Percentiles rank a stretch among this genome's conserved stretches.
phyloP scores from a whole-genome alignment of 2,797 vertebrate genomes.

The Petrocephalus schoutedeni region DNA sequence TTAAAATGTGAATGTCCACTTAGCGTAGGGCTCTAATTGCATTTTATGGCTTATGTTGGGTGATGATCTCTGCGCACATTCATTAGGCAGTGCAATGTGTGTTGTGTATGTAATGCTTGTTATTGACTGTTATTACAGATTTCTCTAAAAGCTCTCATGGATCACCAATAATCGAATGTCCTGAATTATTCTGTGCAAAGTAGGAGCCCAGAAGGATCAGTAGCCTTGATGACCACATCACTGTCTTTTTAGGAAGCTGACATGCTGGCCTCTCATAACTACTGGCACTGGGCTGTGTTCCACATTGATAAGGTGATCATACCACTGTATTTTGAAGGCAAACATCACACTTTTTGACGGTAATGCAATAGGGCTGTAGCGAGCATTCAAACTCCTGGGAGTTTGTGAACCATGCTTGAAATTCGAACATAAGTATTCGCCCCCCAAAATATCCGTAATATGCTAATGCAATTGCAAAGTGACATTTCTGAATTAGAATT shows the following conservation, averaged over 20 bases:
- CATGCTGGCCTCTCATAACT: constrained; percentile 85
- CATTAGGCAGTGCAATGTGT: too few relatives aligned
- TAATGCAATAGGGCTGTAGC: neutral
- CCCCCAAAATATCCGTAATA: neutral
- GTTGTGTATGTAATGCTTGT: neutral
- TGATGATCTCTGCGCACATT: too few relatives aligned
- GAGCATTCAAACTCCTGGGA: neutral
- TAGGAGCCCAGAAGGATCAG: neutral
- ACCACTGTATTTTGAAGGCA: constrained; percentile 4
- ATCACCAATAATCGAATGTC: neutral
- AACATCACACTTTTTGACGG: neutral
- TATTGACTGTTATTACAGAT: neutral
- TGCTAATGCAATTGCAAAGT: too few relatives aligned
- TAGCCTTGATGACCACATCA: neutral
- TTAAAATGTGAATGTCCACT: neutral
- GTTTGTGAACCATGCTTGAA: neutral
- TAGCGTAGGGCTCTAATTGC: neutral
- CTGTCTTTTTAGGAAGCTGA: constrained; percentile 64
- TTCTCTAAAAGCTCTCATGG: neutral
- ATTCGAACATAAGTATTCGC: neutral
- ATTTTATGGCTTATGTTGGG: too few relatives aligned
- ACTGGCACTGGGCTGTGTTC: constrained; percentile 93
- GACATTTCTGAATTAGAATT: too few relatives aligned
- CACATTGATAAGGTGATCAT: constrained; percentile 83
- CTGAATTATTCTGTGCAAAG: neutral